A percentile compares a stretch with the other conserved stretches of the same genome.
phyloP scores from a whole-genome alignment of 2,113 vertebrate genomes.

The Colaptes auratus region DNA sequence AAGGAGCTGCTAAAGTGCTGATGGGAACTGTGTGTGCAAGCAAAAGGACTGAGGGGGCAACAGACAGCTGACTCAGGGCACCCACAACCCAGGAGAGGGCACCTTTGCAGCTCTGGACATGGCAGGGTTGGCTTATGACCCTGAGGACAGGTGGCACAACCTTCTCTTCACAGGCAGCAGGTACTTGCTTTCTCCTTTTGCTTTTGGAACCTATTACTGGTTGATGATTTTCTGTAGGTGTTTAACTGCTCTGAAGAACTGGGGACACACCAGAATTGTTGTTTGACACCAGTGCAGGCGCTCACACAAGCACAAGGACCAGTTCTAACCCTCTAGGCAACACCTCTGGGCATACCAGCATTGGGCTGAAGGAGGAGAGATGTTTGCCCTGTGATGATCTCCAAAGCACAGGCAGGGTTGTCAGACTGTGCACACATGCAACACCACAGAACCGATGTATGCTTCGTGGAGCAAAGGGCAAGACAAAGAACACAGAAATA shows the following conservation, averaged over 20 bases:
- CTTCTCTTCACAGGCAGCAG: background rate
- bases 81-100: background rate
- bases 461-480: background rate
- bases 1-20: background rate
- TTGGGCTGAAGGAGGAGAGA: background rate
- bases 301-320: background rate
- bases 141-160: background rate
- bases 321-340: background rate
- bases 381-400: background rate
- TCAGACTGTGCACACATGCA: background rate
- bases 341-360: background rate
- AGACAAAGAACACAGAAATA: background rate
- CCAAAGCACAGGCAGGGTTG: background rate
- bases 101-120: background rate
- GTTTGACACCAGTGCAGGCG: background rate
- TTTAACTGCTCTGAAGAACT: background rate
- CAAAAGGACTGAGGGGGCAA: background rate
- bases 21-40: background rate
- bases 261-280: background rate
- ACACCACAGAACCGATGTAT: background rate
- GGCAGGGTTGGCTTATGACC: background rate
- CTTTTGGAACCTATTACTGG: background rate
- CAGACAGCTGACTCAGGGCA: background rate
- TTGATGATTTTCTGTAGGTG: background rate
- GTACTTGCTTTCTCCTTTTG: background rate